Evolutionary conservation across 1,140 invertebrate genomes (phyloP).

Genomic region (Araneus ventricosus): DNA sequence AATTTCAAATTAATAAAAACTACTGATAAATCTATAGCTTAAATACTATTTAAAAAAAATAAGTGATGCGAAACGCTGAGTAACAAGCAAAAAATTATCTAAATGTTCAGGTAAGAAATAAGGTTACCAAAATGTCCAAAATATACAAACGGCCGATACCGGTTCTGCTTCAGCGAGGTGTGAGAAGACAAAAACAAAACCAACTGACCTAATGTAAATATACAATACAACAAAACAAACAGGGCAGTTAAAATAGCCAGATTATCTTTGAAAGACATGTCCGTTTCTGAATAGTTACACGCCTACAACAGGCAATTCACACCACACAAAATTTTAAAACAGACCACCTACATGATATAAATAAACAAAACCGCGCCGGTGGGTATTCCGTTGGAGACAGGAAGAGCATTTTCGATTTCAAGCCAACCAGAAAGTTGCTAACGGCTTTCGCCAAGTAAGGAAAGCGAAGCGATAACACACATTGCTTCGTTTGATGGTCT

Average conservation of each 20-base stretch:
- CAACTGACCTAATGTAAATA: slow-evolving; percentile 39
- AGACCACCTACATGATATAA: no score
- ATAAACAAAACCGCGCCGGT: no score
- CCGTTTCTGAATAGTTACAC: background rate
- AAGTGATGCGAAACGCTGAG: background rate
- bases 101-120: background rate
- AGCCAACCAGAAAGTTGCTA: no score
- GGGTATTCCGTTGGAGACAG: no score
- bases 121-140: background rate
- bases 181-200: slow-evolving; percentile 27
- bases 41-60: background rate
- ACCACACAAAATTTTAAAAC: no score
- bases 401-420: no score
- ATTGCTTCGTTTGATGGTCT: no score
- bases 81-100: background rate
- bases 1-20: background rate
- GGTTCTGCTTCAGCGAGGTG: background rate
- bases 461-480: no score
- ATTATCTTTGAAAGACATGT: slow-evolving; percentile 2
- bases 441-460: no score
- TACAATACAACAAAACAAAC: background rate
- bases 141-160: background rate
- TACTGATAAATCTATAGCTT: no score
- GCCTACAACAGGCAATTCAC: no score
- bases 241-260: background rate